A percentile compares a stretch with the other conserved stretches of the same genome.
These are phyloP conservation scores for Subacronicta megacephala DNA, from an alignment of 2,888 invertebrate species.

Conservation along the genomic window DNA sequence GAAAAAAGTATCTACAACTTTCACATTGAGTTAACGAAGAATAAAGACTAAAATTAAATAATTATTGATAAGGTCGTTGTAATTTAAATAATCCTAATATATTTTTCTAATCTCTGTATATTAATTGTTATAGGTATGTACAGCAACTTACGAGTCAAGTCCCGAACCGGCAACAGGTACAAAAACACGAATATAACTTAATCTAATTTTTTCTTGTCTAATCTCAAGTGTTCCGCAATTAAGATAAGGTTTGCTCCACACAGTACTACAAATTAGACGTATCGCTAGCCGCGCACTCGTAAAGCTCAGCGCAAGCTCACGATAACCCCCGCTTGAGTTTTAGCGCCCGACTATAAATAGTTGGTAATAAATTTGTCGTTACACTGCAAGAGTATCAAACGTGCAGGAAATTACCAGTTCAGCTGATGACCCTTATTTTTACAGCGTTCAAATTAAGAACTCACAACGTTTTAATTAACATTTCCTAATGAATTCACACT, in stretches of 20 bases:
- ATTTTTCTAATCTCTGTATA: constrained; percentile 16
- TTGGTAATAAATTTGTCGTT: constrained; percentile 72
- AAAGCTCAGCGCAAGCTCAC: constrained; percentile 54
- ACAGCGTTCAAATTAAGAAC: constrained; percentile 63
- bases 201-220: constrained; percentile 16
- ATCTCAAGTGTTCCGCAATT: constrained; percentile 48
- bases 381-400: constrained; percentile 56
- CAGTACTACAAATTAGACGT: constrained; percentile 56
- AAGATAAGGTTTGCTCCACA: constrained; percentile 57
- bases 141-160: constrained; percentile 11
- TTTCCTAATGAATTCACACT: constrained; percentile 61
- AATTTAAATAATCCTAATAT: too few species aligned
- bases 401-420: constrained; percentile 70
- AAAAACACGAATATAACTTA: constrained; percentile 4
- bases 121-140: constrained; percentile 60
- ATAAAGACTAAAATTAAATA: too few species aligned
- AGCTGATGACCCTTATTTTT: constrained; percentile 63
- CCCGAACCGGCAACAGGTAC: constrained; percentile 18
- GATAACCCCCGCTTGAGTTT: constrained; percentile 57
- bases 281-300: constrained; percentile 49
- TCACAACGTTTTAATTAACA: constrained; percentile 69
- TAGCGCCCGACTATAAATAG: constrained; percentile 68
- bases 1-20: too few species aligned
- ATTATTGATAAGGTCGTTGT: too few species aligned
- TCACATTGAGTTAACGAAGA: too few species aligned